Conservation (phyloP, 1,140 invertebrate species). For the Macrobrachium rosenbergii region DNA sequence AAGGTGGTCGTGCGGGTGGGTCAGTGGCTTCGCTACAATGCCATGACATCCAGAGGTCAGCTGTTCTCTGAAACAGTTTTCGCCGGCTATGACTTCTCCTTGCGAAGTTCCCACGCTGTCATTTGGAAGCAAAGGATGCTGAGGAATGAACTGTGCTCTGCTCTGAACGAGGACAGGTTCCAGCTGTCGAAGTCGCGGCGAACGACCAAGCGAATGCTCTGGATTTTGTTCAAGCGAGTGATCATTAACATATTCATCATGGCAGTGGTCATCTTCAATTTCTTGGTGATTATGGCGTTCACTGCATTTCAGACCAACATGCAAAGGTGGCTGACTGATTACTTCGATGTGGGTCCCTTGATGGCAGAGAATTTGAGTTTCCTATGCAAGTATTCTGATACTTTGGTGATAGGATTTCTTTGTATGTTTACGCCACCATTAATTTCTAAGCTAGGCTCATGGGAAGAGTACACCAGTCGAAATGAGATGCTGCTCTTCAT, state of each 20-base stretch:
- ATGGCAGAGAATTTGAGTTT: constrained; percentile 3
- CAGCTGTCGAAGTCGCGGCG: constrained; percentile 2
- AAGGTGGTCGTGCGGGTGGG: constrained; percentile 28
- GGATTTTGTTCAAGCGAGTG: constrained; percentile 11
- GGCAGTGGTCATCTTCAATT: neutral
- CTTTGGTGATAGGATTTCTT: constrained; percentile 35
- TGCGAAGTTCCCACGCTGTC: neutral
- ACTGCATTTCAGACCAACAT: no score
- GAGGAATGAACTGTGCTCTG: constrained; percentile 35
- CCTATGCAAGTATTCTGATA: constrained; percentile 29
- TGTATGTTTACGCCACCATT: constrained; percentile 23
- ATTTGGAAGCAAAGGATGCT: constrained; percentile 12
- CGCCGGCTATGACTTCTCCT: constrained; percentile 27
- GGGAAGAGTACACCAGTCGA: constrained; percentile 42
- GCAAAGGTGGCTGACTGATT: no score
- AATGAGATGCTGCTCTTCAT: constrained; percentile 43
- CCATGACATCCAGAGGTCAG: constrained; percentile 31
- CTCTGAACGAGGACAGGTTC: constrained; percentile 37
- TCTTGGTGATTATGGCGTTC: no score
- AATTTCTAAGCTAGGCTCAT: constrained; percentile 29
- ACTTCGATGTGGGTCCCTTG: neutral
- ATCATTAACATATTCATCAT: constrained; percentile 13
- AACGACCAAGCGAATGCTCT: neutral
- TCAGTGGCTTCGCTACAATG: constrained; percentile 47
- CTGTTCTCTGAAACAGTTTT: constrained; percentile 40